A percentile compares a stretch with the other conserved stretches of the same genome.
phyloP scores from a whole-genome alignment of 2,888 invertebrate genomes.

The Dinocampus coccinellae region DNA sequence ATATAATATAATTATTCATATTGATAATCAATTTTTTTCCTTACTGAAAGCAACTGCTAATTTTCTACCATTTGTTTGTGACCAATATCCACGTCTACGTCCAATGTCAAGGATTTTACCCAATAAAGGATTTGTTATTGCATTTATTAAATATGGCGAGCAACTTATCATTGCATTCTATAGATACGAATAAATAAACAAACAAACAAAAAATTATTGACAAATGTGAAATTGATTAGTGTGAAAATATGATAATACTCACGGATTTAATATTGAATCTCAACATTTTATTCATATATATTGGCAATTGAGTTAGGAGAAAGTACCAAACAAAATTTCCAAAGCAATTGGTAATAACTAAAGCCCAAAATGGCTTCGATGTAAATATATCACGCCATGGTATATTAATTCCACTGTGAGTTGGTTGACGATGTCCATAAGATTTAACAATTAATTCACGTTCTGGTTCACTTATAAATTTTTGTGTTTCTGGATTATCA shows the following conservation, averaged over 20 bases:
- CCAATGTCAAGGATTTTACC: constrained; percentile 61
- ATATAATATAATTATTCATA: background rate
- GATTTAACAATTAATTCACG: constrained; percentile 59
- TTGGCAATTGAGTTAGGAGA: constrained; percentile 70
- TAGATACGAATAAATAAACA: background rate
- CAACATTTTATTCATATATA: constrained; percentile 70
- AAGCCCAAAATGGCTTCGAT: constrained; percentile 69
- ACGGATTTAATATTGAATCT: constrained; percentile 69
- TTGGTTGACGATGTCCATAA: constrained; percentile 60
- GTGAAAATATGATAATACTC: no score
- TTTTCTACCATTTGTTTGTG: constrained; percentile 62
- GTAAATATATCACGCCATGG: constrained; percentile 70
- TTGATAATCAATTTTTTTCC: constrained; percentile 24
- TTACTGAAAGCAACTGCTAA: constrained; percentile 62
- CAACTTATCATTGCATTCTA: constrained; percentile 62
- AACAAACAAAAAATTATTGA: background rate
- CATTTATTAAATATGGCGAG: constrained; percentile 60
- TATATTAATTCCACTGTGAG: constrained; percentile 41
- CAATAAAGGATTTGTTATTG: constrained; percentile 56
- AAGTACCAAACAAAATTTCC: constrained; percentile 72
- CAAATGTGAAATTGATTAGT: no score
- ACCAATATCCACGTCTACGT: constrained; percentile 56
- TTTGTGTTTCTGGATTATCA: constrained; percentile 66
- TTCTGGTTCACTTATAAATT: constrained; percentile 64
- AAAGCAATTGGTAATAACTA: constrained; percentile 68